Conservation (phyloP, 2,888 invertebrate genomes). For the Pycnomerus fuliginosus region DNA sequence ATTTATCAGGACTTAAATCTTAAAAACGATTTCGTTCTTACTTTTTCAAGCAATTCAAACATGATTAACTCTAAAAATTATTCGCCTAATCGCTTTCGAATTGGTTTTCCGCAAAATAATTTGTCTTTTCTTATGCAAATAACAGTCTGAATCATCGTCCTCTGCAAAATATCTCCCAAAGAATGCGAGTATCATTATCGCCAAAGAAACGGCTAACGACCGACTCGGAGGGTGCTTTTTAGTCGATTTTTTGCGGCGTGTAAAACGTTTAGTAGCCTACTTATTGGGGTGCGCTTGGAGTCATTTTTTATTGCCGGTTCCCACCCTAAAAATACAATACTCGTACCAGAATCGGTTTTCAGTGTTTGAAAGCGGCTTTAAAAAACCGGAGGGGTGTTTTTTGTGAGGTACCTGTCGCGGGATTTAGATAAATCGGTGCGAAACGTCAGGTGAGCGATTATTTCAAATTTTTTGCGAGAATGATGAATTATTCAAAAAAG, state of each 20-base stretch:
- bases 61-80: background rate
- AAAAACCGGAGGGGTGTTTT: slow-evolving; percentile 38
- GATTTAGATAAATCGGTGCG: slow-evolving; percentile 28
- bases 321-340: slow-evolving; percentile 36
- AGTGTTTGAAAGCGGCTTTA: slow-evolving; percentile 18
- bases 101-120: slow-evolving; percentile 6
- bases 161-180: too few species aligned
- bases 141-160: too few species aligned
- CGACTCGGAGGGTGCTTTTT: slow-evolving; percentile 34
- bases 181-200: too few species aligned
- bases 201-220: slow-evolving; percentile 3
- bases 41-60: slow-evolving; percentile 2
- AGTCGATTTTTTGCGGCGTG: slow-evolving; percentile 47
- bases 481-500: slow-evolving; percentile 30
- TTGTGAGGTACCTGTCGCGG: slow-evolving; percentile 36
- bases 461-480: slow-evolving; percentile 27
- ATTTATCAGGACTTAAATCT: slow-evolving; percentile 10
- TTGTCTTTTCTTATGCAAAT: slow-evolving; percentile 5
- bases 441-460: slow-evolving; percentile 37
- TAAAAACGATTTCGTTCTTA: slow-evolving; percentile 3
- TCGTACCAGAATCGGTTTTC: slow-evolving; percentile 33
- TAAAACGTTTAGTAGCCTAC: slow-evolving; percentile 47
- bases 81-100: slow-evolving; percentile 8
- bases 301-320: slow-evolving; percentile 44
- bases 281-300: slow-evolving; percentile 44